A percentile compares a stretch with the other conserved stretches of the same genome.
Evolutionary conservation across 2,888 invertebrate species (phyloP).

Genomic region (Exephanes ischioxanthus): DNA sequence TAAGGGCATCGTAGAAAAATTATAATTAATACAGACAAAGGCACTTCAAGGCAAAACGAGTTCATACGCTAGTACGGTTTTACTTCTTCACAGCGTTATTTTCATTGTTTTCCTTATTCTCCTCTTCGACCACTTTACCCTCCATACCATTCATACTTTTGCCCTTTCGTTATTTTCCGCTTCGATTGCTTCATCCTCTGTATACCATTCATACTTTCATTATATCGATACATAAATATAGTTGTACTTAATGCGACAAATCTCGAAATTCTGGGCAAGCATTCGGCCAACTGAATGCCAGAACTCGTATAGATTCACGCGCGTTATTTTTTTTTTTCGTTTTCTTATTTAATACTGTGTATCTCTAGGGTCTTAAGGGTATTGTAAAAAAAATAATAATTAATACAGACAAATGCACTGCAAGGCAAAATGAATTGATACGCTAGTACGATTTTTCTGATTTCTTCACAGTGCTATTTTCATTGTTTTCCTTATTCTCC

Average conservation of each 20-base stretch:
- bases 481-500: neutral
- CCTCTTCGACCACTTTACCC: neutral
- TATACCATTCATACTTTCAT: neutral
- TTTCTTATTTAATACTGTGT: conserved; percentile 27
- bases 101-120: neutral
- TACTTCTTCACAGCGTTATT: neutral
- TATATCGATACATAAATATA: conserved; percentile 17
- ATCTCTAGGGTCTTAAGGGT: conserved; percentile 2
- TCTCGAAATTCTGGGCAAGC: neutral
- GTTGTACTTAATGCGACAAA: conserved; percentile 2
- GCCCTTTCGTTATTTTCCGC: neutral
- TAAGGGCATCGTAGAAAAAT: neutral
- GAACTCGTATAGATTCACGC: neutral
- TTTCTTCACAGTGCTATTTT: neutral
- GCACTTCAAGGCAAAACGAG: conserved; percentile 5
- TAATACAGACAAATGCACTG: conserved; percentile 28
- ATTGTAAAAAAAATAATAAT: neutral
- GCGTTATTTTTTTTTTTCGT: neutral
- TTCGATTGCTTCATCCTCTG: neutral
- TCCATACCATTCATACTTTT: neutral
- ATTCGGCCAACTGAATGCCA: conserved; percentile 42
- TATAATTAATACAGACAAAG: conserved; percentile 22
- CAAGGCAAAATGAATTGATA: neutral
- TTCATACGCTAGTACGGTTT: neutral
- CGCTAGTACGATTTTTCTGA: neutral